Evolutionary conservation across 2,888 invertebrate genomes (phyloP).

Genomic region (Noctua comes): DNA sequence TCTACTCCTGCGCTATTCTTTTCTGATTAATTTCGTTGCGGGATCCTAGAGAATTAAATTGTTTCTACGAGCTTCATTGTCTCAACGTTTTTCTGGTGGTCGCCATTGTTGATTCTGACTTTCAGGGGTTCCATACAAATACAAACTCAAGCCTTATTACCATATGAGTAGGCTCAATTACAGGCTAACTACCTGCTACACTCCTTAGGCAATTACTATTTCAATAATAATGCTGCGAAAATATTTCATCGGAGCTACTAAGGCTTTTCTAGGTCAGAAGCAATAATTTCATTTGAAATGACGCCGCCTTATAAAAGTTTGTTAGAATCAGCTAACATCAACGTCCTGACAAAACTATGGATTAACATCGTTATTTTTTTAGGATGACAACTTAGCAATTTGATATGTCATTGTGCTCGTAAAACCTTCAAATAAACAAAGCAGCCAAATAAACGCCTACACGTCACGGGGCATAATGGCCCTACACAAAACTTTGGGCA

Average conservation of each 20-base stretch:
- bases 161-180: not conserved
- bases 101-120: not conserved
- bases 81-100: not conserved
- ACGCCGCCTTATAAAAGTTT: not conserved
- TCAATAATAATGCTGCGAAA: too few species aligned
- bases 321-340: not conserved
- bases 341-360: not conserved
- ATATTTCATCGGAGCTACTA: too few species aligned
- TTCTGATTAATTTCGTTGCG: not conserved
- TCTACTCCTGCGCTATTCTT: not conserved
- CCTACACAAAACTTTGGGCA: conserved; percentile 2
- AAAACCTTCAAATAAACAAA: conserved; percentile 1
- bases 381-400: not conserved
- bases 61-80: not conserved
- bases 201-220: too few species aligned
- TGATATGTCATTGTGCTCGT: not conserved
- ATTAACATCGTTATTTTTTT: not conserved
- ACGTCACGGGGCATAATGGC: not conserved
- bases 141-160: not conserved
- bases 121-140: not conserved
- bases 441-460: not conserved
- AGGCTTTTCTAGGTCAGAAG: not conserved
- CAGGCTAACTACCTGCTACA: too few species aligned
- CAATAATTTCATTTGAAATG: not conserved
- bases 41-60: not conserved